A percentile compares a stretch with the other conserved stretches of the same genome.
Evolutionary conservation across 92 coral and sea anemone genomes (phyloP).

Genomic region (Epizoanthus stellaris): DNA sequence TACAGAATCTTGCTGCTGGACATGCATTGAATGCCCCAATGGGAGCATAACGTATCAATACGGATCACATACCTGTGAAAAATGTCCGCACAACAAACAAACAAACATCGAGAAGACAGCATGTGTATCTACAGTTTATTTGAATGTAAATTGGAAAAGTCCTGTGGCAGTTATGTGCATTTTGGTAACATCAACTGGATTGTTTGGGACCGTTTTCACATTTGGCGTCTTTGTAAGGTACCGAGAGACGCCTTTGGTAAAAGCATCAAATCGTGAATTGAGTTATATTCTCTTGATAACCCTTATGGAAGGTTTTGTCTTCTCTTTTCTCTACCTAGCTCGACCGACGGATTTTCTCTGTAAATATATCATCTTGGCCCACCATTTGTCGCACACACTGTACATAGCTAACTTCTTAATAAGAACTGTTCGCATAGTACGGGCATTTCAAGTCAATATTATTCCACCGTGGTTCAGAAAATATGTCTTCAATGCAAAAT

Average conservation of each 20-base stretch:
- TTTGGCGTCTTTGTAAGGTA: constrained; percentile 41
- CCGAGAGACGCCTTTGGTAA: constrained; percentile 63
- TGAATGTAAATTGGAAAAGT: constrained; percentile 48
- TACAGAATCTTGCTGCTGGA: constrained; percentile 81
- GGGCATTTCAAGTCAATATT: constrained; percentile 55
- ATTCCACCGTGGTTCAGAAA: constrained; percentile 58
- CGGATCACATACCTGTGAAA: constrained; percentile 51
- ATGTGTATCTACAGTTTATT: constrained; percentile 50
- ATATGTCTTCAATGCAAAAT: constrained; percentile 47
- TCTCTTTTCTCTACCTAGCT: constrained; percentile 53
- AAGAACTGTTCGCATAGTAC: constrained; percentile 58
- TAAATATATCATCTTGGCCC: constrained; percentile 37
- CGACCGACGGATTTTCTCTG: constrained; percentile 62
- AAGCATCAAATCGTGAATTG: constrained; percentile 66
- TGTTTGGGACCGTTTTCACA: background rate
- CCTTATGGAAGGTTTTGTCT: constrained; percentile 44
- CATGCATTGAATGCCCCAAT: constrained; percentile 66
- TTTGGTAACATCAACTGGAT: constrained; percentile 39
- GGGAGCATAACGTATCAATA: constrained; percentile 53
- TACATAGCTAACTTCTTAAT: constrained; percentile 55
- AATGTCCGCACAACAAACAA: constrained; percentile 50
- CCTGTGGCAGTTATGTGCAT: constrained; percentile 56
- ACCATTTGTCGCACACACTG: constrained; percentile 49
- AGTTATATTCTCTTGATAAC: constrained; percentile 52
- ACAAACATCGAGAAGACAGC: constrained; percentile 58